Evolutionary conservation across 2,888 invertebrate genomes (phyloP).

Genomic region (Endotricha flammealis): DNA sequence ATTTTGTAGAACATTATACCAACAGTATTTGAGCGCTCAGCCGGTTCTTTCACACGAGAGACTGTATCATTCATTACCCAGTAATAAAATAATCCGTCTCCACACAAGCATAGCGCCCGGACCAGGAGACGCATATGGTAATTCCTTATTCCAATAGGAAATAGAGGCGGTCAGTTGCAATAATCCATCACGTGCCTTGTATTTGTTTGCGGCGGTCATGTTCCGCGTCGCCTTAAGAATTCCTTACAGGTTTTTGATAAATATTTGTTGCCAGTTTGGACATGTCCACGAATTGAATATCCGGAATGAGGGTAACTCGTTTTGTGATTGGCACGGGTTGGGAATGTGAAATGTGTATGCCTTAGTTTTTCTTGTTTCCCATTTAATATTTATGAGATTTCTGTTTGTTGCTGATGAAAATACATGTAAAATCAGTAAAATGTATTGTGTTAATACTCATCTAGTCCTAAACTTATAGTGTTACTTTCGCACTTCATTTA

Average conservation of each 20-base stretch:
- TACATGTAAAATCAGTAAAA: too few relatives aligned
- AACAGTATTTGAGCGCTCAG: too few relatives aligned
- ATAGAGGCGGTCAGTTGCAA: slow-evolving; percentile 76
- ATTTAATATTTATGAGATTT: slow-evolving; percentile 11
- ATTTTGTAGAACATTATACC: too few relatives aligned
- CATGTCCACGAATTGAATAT: slow-evolving; percentile 74
- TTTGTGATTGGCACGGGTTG: slow-evolving; percentile 60
- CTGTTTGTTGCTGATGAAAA: slow-evolving; percentile 15
- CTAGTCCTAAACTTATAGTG: too few relatives aligned
- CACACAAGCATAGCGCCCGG: slow-evolving; percentile 32
- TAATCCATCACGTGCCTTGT: slow-evolving; percentile 69
- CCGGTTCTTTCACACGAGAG: too few relatives aligned
- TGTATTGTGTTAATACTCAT: too few relatives aligned
- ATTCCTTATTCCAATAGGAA: slow-evolving; percentile 78
- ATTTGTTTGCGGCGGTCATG: slow-evolving; percentile 63
- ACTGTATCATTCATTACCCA: too few relatives aligned
- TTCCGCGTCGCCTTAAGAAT: slow-evolving; percentile 75
- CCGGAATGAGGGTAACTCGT: slow-evolving; percentile 52
- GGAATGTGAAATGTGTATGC: slow-evolving; percentile 30
- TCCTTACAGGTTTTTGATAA: slow-evolving; percentile 77
- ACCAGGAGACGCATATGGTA: slow-evolving; percentile 74
- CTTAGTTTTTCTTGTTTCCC: slow-evolving; percentile 13
- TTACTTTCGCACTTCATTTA: too few relatives aligned
- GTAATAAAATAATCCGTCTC: slow-evolving; percentile 32
- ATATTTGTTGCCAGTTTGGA: slow-evolving; percentile 74